phyloP scores from a whole-genome alignment of 2,888 invertebrate species.

The Notocelia uddmanniana region DNA sequence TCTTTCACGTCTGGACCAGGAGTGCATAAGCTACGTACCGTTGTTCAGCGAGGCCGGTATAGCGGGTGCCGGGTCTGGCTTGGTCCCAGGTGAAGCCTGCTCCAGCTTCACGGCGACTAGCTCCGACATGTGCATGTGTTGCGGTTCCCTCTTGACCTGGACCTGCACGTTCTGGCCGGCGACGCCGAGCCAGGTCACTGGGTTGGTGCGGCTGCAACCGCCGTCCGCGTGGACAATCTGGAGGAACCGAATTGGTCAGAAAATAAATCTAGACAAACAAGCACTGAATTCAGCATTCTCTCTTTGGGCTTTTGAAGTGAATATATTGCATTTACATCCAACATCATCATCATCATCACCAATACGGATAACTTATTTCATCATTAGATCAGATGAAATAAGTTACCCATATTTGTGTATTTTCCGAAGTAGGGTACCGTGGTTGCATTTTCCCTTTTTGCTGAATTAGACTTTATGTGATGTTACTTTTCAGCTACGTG shows the following conservation, averaged over 20 bases:
- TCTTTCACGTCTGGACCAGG: neutral
- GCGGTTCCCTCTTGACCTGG: slow-evolving; percentile 89
- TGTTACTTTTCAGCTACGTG: no score
- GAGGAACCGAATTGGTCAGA: neutral
- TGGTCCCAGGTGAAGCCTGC: slow-evolving; percentile 88
- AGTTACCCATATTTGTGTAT: no score
- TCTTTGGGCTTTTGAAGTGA: no score
- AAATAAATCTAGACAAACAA: neutral
- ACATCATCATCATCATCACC: no score
- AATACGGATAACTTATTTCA: no score
- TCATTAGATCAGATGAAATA: no score
- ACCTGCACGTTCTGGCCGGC: slow-evolving; percentile 81
- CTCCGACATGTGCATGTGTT: slow-evolving; percentile 84
- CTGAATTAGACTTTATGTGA: no score
- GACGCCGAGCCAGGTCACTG: slow-evolving; percentile 87
- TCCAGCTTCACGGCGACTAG: slow-evolving; percentile 88
- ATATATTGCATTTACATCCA: no score
- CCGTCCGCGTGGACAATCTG: slow-evolving; percentile 83
- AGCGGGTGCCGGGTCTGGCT: slow-evolving; percentile 76
- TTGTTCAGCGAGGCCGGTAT: slow-evolving; percentile 80
- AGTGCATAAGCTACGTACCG: slow-evolving; percentile 59
- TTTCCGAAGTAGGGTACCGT: no score
- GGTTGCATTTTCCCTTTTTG: no score
- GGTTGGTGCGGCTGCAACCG: slow-evolving; percentile 90
- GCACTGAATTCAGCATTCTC: no score